A percentile compares a stretch with the other conserved stretches of the same genome.
Conservation (phyloP, 64 coral and sea anemone genomes). For the Acropora tenuis region DNA sequence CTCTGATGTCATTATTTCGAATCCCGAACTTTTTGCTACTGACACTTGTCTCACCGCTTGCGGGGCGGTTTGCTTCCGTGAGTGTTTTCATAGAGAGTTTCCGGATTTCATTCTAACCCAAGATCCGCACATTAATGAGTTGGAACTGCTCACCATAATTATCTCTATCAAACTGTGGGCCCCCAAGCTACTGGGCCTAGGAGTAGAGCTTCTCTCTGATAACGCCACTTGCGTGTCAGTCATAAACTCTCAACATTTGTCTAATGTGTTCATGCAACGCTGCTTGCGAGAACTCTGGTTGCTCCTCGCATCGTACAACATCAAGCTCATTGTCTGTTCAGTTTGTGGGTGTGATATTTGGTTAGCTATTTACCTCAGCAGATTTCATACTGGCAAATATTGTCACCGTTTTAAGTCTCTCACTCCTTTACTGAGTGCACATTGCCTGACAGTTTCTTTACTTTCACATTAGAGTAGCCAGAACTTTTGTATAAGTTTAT, state of each 20-base stretch:
- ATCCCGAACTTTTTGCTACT: slow-evolving; percentile 62
- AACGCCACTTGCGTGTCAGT: slow-evolving; percentile 43
- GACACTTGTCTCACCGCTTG: slow-evolving; percentile 58
- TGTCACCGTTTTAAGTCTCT: too few species aligned
- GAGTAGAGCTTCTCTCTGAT: slow-evolving; percentile 38
- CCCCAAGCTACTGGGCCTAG: slow-evolving; percentile 14
- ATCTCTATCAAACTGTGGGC: slow-evolving; percentile 40
- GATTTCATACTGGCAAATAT: too few species aligned
- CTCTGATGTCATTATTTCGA: slow-evolving; percentile 33
- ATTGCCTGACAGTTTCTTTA: too few species aligned
- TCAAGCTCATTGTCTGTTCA: slow-evolving; percentile 14
- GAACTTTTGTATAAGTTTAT: too few species aligned
- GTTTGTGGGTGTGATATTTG: slow-evolving; percentile 26
- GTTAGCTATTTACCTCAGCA: too few species aligned
- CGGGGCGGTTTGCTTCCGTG: slow-evolving; percentile 60
- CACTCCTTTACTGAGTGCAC: too few species aligned
- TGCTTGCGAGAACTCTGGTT: slow-evolving; percentile 64
- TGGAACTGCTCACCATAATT: slow-evolving; percentile 55
- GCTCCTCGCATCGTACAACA: slow-evolving; percentile 44
- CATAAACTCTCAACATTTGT: slow-evolving; percentile 50
- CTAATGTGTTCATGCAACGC: slow-evolving; percentile 54
- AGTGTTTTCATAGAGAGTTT: slow-evolving; percentile 53
- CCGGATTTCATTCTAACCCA: slow-evolving; percentile 19
- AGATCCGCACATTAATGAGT: slow-evolving; percentile 46
- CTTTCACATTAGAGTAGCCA: too few species aligned